Evolutionary conservation across 1,140 invertebrate species (phyloP).

Genomic region (Armadillidium nasatum): DNA sequence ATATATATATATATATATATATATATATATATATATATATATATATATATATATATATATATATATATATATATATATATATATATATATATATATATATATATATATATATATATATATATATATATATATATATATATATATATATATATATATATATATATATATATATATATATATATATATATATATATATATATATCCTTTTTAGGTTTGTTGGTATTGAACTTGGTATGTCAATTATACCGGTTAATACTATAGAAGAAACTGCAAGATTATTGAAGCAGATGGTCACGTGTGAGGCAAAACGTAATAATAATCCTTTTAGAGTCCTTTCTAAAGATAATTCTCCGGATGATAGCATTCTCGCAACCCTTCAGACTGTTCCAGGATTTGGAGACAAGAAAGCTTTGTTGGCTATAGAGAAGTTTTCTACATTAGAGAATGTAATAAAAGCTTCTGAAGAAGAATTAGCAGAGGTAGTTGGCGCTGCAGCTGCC

Average conservation of each 20-base stretch:
- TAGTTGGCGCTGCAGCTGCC: neutral
- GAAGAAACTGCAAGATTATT: neutral
- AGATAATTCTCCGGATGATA: neutral
- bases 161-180: too few relatives aligned
- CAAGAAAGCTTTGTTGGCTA: neutral
- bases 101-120: too few relatives aligned
- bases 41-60: too few relatives aligned
- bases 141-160: too few relatives aligned
- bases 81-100: too few relatives aligned
- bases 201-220: neutral
- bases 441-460: neutral
- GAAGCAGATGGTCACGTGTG: neutral
- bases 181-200: too few relatives aligned
- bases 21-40: too few relatives aligned
- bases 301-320: neutral
- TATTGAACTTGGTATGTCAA: neutral
- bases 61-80: too few relatives aligned
- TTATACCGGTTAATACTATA: neutral
- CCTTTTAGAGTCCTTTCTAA: neutral
- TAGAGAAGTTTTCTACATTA: neutral
- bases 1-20: too few relatives aligned
- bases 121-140: too few relatives aligned
- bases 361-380: neutral
- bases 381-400: neutral
- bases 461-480: neutral